These are phyloP conservation scores for Papilio polytes DNA, from an alignment of 1,140 invertebrate species.

Conservation along the genomic window DNA sequence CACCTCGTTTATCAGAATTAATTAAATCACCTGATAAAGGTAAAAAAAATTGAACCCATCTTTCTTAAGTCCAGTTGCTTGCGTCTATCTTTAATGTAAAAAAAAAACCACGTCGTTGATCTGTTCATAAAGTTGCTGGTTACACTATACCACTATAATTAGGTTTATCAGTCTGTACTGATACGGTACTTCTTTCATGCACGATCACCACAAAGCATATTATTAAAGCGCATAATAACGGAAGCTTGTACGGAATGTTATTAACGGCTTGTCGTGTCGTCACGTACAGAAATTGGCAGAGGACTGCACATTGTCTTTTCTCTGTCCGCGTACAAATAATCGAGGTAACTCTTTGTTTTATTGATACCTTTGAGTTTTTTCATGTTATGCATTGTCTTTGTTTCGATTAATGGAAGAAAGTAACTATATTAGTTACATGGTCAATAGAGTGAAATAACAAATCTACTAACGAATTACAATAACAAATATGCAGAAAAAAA, in stretches of 20 bases:
- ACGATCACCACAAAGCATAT: conserved; percentile 8
- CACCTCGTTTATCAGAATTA: not conserved
- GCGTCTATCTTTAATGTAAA: no score
- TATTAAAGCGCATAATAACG: conserved; percentile 26
- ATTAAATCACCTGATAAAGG: not conserved
- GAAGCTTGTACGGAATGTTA: conserved; percentile 25
- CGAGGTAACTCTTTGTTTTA: conserved; percentile 15
- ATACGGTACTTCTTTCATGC: conserved; percentile 27
- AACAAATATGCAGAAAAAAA: no score
- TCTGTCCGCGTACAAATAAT: not conserved
- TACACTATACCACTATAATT: conserved; percentile 16
- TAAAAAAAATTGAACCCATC: no score
- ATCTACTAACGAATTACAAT: no score
- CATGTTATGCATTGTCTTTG: not conserved
- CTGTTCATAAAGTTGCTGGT: not conserved
- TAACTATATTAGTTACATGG: not conserved
- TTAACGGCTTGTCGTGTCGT: conserved; percentile 22
- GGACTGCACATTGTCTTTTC: not conserved
- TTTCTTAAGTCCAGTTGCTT: no score
- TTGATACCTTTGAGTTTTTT: conserved; percentile 1
- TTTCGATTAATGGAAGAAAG: not conserved
- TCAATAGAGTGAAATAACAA: not conserved
- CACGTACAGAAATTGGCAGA: conserved; percentile 30
- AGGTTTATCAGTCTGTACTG: not conserved
- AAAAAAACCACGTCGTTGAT: no score